Conservation (phyloP, 2,113 vertebrate genomes). For the Progne subis region DNA sequence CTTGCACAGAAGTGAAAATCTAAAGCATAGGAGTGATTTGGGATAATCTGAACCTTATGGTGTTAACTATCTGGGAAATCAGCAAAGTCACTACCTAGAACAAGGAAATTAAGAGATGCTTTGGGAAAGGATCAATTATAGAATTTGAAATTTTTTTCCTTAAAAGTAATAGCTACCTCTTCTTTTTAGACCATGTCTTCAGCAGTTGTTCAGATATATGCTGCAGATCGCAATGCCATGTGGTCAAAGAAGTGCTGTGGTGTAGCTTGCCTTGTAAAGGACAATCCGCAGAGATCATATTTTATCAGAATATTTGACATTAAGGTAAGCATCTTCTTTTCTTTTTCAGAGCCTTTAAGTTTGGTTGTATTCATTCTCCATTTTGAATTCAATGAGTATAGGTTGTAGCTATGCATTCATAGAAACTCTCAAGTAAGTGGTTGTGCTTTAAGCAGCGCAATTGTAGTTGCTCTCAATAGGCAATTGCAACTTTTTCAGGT, state of each 20-base stretch:
- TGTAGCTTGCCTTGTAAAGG: constrained; percentile 95
- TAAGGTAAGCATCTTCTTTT: constrained; percentile 80
- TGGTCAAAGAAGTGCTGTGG: constrained; percentile 97
- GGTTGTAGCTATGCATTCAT: background rate
- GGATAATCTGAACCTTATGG: background rate
- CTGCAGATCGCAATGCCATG: constrained; percentile 84
- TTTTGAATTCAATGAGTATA: background rate
- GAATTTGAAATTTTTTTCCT: background rate
- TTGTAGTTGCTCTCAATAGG: background rate
- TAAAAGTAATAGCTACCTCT: background rate
- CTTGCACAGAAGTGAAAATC: background rate
- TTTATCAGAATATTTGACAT: constrained; percentile 97
- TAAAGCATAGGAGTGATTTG: background rate
- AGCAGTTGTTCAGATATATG: constrained; percentile 93
- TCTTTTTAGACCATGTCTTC: constrained; percentile 87
- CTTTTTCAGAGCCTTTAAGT: background rate
- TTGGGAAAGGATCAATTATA: background rate
- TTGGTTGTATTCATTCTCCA: background rate
- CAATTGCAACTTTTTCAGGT: background rate
- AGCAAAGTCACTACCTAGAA: background rate
- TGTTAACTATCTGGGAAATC: background rate
- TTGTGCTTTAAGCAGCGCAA: background rate
- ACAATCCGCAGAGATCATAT: constrained; percentile 98
- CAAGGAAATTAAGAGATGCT: background rate
- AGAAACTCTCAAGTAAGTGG: background rate